Conservation (phyloP, 2,888 invertebrate species). For the Perithous albicinctus region DNA sequence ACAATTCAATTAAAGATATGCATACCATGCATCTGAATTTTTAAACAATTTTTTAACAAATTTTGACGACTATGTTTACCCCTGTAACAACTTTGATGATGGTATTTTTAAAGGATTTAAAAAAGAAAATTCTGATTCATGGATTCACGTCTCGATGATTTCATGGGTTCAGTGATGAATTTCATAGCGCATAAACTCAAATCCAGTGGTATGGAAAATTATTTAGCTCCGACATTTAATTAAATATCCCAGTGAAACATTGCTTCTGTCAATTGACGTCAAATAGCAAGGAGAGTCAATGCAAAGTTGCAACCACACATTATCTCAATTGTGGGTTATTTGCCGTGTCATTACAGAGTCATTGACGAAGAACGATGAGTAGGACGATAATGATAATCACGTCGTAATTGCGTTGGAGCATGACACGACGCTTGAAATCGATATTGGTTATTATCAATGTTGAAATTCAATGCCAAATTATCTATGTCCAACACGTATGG, state of each 20-base stretch:
- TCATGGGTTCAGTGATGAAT: background rate
- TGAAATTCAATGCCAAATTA: conserved; percentile 17
- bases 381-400: conserved; percentile 9
- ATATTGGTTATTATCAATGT: conserved; percentile 14
- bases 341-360: background rate
- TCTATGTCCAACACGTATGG: conserved; percentile 6
- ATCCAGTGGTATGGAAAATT: background rate
- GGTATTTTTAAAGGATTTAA: too few relatives aligned
- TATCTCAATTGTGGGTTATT: background rate
- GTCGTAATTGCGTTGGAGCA: background rate
- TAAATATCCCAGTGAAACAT: background rate
- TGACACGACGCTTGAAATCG: background rate
- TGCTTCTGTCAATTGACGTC: background rate
- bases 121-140: background rate
- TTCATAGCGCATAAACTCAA: background rate
- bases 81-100: too few relatives aligned
- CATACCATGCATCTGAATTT: too few relatives aligned
- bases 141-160: background rate
- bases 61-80: too few relatives aligned
- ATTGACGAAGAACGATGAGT: background rate
- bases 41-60: too few relatives aligned
- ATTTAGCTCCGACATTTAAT: too few relatives aligned
- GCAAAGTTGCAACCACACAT: background rate
- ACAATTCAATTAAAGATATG: too few relatives aligned
- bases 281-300: background rate